A percentile compares a stretch with the other conserved stretches of the same genome.
Conservation (phyloP, 2,797 vertebrate species). For the Hydrolagus colliei region DNA sequence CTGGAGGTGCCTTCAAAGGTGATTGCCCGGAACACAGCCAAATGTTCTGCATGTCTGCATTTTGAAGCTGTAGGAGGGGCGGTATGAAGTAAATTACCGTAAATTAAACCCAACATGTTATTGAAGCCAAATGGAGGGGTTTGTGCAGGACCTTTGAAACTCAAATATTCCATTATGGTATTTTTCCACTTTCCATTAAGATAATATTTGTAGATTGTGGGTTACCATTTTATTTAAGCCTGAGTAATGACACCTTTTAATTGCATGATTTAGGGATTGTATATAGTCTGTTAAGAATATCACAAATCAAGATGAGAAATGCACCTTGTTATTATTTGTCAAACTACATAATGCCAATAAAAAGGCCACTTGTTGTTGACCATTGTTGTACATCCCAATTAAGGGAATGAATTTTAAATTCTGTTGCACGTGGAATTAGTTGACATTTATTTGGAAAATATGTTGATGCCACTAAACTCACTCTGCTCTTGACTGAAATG, state of each 20-base stretch:
- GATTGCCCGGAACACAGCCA: not conserved
- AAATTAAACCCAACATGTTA: not conserved
- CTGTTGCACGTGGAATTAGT: not conserved
- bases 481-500: not conserved
- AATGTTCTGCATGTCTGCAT: not conserved
- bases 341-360: not conserved
- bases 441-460: not conserved
- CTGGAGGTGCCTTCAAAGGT: not conserved
- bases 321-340: not conserved
- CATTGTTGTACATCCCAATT: not conserved
- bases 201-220: not conserved
- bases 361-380: not conserved
- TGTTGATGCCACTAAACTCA: not conserved
- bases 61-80: not conserved
- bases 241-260: not conserved
- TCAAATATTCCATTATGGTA: not conserved
- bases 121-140: not conserved
- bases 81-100: not conserved
- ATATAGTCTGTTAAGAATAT: not conserved
- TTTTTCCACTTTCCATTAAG: not conserved
- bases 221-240: not conserved
- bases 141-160: not conserved
- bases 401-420: not conserved
- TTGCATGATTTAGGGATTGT: not conserved
- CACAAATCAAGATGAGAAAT: not conserved